A percentile compares a stretch with the other conserved stretches of the same genome.
These are phyloP conservation scores for Endotricha flammealis DNA, from an alignment of 2,888 invertebrate genomes.

Conservation along the genomic window DNA sequence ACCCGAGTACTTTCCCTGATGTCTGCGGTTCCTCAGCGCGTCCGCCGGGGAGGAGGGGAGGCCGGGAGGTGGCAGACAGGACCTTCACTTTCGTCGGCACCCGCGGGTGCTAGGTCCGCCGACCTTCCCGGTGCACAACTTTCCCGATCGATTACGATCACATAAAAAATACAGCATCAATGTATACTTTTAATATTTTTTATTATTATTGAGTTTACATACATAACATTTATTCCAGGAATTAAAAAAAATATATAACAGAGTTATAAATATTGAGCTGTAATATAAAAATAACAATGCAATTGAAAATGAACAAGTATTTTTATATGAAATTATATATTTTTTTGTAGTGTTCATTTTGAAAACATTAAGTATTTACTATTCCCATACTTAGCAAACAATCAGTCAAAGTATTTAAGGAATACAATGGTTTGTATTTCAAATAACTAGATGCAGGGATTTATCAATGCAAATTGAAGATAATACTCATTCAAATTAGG, in stretches of 20 bases:
- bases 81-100: conserved; percentile 58
- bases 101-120: conserved; percentile 32
- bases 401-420: no score
- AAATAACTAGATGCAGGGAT: background rate
- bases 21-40: conserved; percentile 39
- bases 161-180: conserved; percentile 17
- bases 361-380: no score
- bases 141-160: conserved; percentile 41
- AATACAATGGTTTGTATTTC: no score
- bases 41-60: conserved; percentile 28
- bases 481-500: conserved; percentile 12
- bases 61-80: conserved; percentile 23
- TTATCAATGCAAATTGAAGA: conserved; percentile 2
- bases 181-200: background rate
- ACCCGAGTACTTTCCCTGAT: conserved; percentile 46
- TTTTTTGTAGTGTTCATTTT: no score
- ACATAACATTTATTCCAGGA: no score
- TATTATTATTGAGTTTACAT: no score
- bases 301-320: no score
- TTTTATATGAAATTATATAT: no score
- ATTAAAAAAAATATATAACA: no score
- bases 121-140: conserved; percentile 46
- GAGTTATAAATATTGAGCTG: no score
- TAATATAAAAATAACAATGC: no score
- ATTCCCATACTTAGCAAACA: no score